phyloP scores from a whole-genome alignment of 2,888 invertebrate species.

The Pollenia griseotomentosa region DNA sequence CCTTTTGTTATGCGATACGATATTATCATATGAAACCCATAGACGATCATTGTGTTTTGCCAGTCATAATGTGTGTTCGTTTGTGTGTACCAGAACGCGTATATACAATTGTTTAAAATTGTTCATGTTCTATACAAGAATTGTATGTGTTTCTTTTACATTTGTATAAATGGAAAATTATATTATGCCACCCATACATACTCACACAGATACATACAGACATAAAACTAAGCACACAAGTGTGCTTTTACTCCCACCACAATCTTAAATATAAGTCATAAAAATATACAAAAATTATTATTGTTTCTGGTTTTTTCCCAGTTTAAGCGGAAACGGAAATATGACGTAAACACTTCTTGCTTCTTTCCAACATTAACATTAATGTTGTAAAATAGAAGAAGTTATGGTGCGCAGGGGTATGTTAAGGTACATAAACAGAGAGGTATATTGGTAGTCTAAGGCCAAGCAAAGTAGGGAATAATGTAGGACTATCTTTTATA shows the following conservation, averaged over 20 bases:
- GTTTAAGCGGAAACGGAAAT: conserved; percentile 68
- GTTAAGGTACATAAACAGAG: background rate
- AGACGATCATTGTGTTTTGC: conserved; percentile 54
- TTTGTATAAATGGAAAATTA: background rate
- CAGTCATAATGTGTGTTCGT: conserved; percentile 45
- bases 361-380: conserved; percentile 52
- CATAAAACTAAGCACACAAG: conserved; percentile 3
- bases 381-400: conserved; percentile 27
- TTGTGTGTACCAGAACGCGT: conserved; percentile 13
- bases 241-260: background rate
- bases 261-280: conserved; percentile 26
- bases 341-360: conserved; percentile 57
- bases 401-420: conserved; percentile 2
- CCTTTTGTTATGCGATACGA: conserved; percentile 58
- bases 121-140: conserved; percentile 34
- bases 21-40: conserved; percentile 60
- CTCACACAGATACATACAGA: background rate
- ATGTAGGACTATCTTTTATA: conserved; percentile 14
- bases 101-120: conserved; percentile 41
- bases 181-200: background rate
- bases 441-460: conserved; percentile 4
- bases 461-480: background rate
- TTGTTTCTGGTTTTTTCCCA: conserved; percentile 27
- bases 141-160: background rate
- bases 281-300: conserved; percentile 44